Conservation (phyloP, 2,113 vertebrate species). For the Camelus dromedarius region DNA sequence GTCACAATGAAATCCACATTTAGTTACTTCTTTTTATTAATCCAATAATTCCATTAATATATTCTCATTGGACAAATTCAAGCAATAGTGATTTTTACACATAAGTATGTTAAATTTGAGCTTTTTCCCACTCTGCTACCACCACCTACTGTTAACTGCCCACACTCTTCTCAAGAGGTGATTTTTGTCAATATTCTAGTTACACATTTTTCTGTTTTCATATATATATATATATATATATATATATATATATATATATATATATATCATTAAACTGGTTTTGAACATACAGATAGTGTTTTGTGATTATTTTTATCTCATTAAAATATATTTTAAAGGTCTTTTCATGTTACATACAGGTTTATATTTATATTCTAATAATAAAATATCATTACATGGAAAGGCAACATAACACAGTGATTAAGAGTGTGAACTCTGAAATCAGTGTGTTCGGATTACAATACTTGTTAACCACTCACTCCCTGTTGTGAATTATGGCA, state of each 20-base stretch:
- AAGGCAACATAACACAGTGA: neutral
- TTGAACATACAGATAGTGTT: neutral
- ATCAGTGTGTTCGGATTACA: neutral
- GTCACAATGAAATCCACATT: neutral
- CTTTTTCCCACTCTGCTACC: neutral
- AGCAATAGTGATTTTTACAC: neutral
- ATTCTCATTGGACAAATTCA: neutral
- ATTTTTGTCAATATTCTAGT: neutral
- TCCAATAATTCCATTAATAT: neutral
- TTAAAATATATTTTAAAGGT: neutral
- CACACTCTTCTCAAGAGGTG: neutral
- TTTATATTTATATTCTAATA: neutral
- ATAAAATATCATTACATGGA: neutral
- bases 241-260: neutral
- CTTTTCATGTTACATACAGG: neutral
- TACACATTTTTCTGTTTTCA: neutral
- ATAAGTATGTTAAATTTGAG: neutral
- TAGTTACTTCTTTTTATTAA: conserved; percentile 12
- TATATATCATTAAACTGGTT: neutral
- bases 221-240: too few relatives aligned
- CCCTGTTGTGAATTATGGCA: neutral
- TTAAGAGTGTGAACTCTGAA: neutral
- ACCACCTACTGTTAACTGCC: neutral
- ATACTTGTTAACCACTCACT: neutral
- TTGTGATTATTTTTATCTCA: neutral